Conservation (phyloP, 2,797 vertebrate species). For the Saxicola maurus region DNA sequence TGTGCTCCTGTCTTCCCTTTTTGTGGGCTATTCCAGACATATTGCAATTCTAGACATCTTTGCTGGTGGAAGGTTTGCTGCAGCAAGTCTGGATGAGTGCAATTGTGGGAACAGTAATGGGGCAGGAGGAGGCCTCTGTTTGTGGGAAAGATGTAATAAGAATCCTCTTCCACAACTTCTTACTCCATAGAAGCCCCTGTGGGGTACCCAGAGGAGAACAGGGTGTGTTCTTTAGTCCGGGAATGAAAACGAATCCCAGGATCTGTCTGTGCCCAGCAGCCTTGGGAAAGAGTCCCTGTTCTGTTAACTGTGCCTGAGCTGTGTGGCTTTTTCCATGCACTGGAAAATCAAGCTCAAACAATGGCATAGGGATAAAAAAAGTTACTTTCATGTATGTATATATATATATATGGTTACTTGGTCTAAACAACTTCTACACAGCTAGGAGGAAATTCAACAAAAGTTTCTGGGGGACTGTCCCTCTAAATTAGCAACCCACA, state of each 20-base stretch:
- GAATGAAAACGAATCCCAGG: slow-evolving; percentile 20
- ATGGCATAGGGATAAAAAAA: neutral
- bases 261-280: slow-evolving; percentile 13
- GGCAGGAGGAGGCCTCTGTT: slow-evolving; percentile 43
- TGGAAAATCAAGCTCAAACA: neutral
- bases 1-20: neutral
- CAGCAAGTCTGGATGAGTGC: neutral
- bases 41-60: slow-evolving; percentile 27
- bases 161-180: slow-evolving; percentile 48
- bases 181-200: slow-evolving; percentile 42
- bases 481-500: neutral
- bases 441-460: neutral
- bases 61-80: slow-evolving; percentile 1
- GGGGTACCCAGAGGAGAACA: slow-evolving; percentile 26
- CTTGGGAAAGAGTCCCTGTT: neutral
- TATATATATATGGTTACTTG: neutral
- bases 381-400: neutral
- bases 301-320: neutral
- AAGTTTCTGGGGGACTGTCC: neutral
- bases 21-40: neutral
- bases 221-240: slow-evolving; percentile 21
- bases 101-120: slow-evolving; percentile 31
- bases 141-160: slow-evolving; percentile 46
- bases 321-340: neutral
- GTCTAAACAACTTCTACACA: neutral